A percentile compares a stretch with the other conserved stretches of the same genome.
phyloP scores from a whole-genome alignment of 2,888 invertebrate genomes.

The Acleris cristana region DNA sequence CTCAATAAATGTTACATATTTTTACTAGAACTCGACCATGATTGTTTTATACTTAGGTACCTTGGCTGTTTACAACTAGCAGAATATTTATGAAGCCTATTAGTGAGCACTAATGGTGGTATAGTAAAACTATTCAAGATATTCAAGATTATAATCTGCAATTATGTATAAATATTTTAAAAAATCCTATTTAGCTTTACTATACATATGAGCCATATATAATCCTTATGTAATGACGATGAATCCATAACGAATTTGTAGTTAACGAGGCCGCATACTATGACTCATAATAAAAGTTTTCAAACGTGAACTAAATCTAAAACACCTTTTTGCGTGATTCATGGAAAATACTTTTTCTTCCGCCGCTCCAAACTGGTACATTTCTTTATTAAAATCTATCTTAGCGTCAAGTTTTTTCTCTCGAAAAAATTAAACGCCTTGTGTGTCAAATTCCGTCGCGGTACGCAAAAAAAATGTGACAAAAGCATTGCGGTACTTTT shows the following conservation, averaged over 20 bases:
- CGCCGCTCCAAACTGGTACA: constrained; percentile 31
- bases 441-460: constrained; percentile 12
- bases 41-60: too few species aligned
- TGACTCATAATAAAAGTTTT: constrained; percentile 27
- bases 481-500: constrained; percentile 22
- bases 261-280: constrained; percentile 24
- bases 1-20: not conserved
- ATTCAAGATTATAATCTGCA: too few species aligned
- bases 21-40: too few species aligned
- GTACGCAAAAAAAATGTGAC: constrained; percentile 11
- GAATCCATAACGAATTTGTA: constrained; percentile 3
- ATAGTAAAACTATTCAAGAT: too few species aligned
- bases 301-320: constrained; percentile 27
- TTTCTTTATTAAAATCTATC: constrained; percentile 33
- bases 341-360: constrained; percentile 31
- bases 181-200: too few species aligned
- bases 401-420: constrained; percentile 17
- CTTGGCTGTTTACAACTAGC: too few species aligned
- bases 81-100: too few species aligned
- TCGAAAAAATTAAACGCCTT: constrained; percentile 14
- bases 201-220: too few species aligned
- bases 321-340: constrained; percentile 36
- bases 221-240: too few species aligned
- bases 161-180: too few species aligned
- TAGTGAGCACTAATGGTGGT: too few species aligned